Evolutionary conservation across 2,888 invertebrate genomes (phyloP), one percentile per base, ranked within the genome.

Genomic region (Pheosia gnoma): DNA sequence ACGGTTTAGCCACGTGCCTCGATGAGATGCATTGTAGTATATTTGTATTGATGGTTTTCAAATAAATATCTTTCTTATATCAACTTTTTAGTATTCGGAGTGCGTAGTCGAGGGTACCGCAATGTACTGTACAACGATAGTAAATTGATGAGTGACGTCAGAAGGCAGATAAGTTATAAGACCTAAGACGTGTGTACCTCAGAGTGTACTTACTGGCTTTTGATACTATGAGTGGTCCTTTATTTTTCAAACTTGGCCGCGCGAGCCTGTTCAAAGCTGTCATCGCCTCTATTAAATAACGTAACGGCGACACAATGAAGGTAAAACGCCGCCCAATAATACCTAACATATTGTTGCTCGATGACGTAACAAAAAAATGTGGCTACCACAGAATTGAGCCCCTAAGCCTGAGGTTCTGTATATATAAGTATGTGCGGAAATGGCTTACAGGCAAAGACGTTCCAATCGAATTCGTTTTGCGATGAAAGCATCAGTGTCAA

Each of bases 31-130:
- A 73, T 73, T 75, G 66, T 68, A 71, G 67, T 67, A 73, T 71
- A 72, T 75, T 75, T 71, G 65, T 75, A 69, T 73, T 72, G 75
- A 72, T 75, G 68, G 75, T 72, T 69, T 75, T 67, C 64, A 65
- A 71, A 75, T 75, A 73, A 75, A 73, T 75, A 75, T 70, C 70
- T 37, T 75, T 59, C 62, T 73, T 67, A 66, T 70, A 71, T 73
- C 69, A 59, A 56, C 52, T 58, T 56, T 61, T 75, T 75, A 67
- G 67, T 75, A 75, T 75, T 75, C 75, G 73, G 66, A 70, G 70
- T 61, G 73, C 71, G 75, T 73, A 67, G 62, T 53, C 58, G 59
- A 57, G 67, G 67, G 47, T 55, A 52, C 41, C 39, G 37, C n/a
- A 59, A 63, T 70, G 61, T 70, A 62, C n/a, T 72, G 59, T 49